phyloP scores from a whole-genome alignment of 92 coral and sea anemone genomes.

The Virgularia gustaviana region DNA sequence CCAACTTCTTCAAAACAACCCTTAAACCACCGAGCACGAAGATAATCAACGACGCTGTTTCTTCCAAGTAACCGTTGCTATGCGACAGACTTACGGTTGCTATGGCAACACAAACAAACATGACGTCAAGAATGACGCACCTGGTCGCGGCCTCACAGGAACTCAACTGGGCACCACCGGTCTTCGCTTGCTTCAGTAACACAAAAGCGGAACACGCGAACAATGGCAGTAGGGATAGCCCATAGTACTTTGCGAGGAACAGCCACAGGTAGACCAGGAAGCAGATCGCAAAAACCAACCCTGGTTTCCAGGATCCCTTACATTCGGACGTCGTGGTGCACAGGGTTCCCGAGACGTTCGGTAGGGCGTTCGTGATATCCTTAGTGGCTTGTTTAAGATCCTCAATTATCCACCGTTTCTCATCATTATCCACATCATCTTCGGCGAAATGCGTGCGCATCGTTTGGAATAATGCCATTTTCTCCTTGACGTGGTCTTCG shows the following conservation, averaged over 20 bases:
- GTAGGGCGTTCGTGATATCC: slow-evolving; percentile 34
- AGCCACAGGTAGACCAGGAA: slow-evolving; percentile 24
- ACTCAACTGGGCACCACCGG: neutral
- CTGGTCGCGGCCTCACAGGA: neutral
- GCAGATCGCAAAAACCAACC: slow-evolving; percentile 1
- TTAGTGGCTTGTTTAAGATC: slow-evolving; percentile 57
- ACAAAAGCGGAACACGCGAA: slow-evolving; percentile 19
- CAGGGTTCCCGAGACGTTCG: slow-evolving; percentile 7
- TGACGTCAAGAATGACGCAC: slow-evolving; percentile 7
- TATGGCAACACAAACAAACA: slow-evolving; percentile 21
- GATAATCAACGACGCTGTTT: slow-evolving; percentile 14
- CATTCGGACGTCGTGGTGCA: neutral
- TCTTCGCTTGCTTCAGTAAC: neutral
- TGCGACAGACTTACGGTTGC: slow-evolving; percentile 15
- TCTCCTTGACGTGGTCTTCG: slow-evolving; percentile 46
- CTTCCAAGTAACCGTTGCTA: slow-evolving; percentile 23
- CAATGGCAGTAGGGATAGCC: slow-evolving; percentile 21
- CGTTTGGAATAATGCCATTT: slow-evolving; percentile 38
- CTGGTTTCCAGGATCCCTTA: slow-evolving; percentile 24
- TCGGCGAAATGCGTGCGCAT: slow-evolving; percentile 60
- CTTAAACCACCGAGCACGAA: neutral
- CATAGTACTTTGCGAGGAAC: slow-evolving; percentile 12
- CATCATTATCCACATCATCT: slow-evolving; percentile 52
- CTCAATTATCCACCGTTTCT: slow-evolving; percentile 53
- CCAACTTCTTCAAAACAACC: slow-evolving; percentile 2